phyloP scores from a whole-genome alignment of 2,888 invertebrate species.

The Ichneumoninae sp. region DNA sequence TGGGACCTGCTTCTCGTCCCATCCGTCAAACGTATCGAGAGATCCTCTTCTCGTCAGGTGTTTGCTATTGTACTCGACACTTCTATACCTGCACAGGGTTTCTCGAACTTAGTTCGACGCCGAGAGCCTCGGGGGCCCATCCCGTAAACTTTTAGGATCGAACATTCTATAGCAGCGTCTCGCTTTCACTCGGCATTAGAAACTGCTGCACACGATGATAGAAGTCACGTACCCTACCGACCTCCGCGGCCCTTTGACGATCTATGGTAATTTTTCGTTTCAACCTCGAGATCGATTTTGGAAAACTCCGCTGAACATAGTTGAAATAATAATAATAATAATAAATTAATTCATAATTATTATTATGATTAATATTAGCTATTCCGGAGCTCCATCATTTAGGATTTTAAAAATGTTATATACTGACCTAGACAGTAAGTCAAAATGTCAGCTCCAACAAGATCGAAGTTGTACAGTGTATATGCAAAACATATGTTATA shows the following conservation, averaged over 20 bases:
- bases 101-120: slow-evolving; percentile 23
- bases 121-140: slow-evolving; percentile 21
- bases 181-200: slow-evolving; percentile 40
- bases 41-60: slow-evolving; percentile 27
- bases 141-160: slow-evolving; percentile 43
- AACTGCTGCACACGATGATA: slow-evolving; percentile 5
- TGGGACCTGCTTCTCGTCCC: slow-evolving; percentile 17
- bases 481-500: no score
- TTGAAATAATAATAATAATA: background rate
- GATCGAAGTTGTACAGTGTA: no score
- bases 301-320: background rate
- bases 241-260: background rate
- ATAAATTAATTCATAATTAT: no score
- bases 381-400: no score
- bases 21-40: slow-evolving; percentile 31
- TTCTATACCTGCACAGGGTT: slow-evolving; percentile 8
- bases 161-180: slow-evolving; percentile 8
- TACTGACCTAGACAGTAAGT: no score
- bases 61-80: background rate
- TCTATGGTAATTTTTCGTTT: background rate
- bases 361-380: no score
- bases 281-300: background rate
- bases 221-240: background rate
- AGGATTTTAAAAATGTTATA: no score
- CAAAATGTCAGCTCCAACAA: no score